A percentile compares a stretch with the other conserved stretches of the same genome.
Conservation (phyloP, 1,140 invertebrate species). For the Drosophila lacertosa region DNA sequence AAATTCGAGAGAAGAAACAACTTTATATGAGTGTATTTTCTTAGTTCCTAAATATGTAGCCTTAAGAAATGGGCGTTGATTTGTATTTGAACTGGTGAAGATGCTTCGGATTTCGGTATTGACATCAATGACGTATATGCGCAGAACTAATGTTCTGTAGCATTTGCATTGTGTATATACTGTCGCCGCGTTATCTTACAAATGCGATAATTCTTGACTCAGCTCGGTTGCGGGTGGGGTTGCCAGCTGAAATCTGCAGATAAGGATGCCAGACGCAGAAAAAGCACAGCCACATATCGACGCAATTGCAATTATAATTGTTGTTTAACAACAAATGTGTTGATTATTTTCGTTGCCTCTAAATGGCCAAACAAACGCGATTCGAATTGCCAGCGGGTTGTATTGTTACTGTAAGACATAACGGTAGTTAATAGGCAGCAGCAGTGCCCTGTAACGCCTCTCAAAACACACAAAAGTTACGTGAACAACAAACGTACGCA, state of each 20-base stretch:
- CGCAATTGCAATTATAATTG: slow-evolving; percentile 42
- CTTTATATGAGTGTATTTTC: no score
- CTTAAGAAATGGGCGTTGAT: no score
- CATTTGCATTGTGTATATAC: slow-evolving; percentile 1
- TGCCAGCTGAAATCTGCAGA: slow-evolving; percentile 38
- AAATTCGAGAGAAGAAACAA: not conserved
- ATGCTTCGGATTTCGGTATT: no score
- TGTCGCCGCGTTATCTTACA: slow-evolving; percentile 20
- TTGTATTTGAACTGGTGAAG: no score
- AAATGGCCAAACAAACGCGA: slow-evolving; percentile 37
- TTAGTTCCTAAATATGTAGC: not conserved
- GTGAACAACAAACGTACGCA: slow-evolving; percentile 18
- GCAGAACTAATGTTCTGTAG: slow-evolving; percentile 2
- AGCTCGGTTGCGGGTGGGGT: slow-evolving; percentile 33
- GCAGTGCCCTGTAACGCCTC: slow-evolving; percentile 21
- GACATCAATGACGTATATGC: slow-evolving; percentile 31
- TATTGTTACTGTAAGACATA: slow-evolving; percentile 11
- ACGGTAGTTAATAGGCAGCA: slow-evolving; percentile 35
- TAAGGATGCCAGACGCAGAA: slow-evolving; percentile 50
- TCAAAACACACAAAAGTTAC: slow-evolving; percentile 17
- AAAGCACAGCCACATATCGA: slow-evolving; percentile 42
- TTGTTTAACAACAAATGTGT: slow-evolving; percentile 43
- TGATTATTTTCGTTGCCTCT: slow-evolving; percentile 7
- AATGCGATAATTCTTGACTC: slow-evolving; percentile 42
- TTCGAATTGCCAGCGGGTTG: slow-evolving; percentile 27